These are phyloP conservation scores for Brachionus rotundiformis DNA, from an alignment of 1,140 invertebrate species.

Conservation along the genomic window DNA sequence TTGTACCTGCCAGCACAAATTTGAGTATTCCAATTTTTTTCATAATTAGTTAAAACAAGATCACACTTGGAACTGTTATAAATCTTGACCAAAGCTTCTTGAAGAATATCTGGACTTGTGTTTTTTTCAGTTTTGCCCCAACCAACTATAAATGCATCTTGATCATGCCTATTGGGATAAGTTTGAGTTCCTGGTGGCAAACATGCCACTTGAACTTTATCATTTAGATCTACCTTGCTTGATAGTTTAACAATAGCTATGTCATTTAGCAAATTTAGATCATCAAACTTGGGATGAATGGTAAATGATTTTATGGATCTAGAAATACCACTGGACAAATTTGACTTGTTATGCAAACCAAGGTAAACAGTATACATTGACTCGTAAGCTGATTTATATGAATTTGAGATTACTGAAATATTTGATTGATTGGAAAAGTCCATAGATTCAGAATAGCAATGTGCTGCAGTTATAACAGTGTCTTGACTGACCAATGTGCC, in stretches of 20 bases:
- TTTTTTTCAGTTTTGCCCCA: not conserved
- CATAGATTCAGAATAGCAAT: not conserved
- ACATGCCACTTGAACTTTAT: constrained; percentile 22
- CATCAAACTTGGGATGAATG: not conserved
- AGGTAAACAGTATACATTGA: constrained; percentile 38
- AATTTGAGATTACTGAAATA: not conserved
- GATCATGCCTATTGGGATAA: not conserved
- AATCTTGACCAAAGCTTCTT: not conserved
- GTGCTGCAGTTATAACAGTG: constrained; percentile 36
- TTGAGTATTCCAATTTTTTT: constrained; percentile 19
- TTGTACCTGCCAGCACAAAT: constrained; percentile 18
- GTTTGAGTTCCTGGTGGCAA: not conserved
- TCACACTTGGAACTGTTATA: not conserved
- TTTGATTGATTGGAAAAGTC: not conserved
- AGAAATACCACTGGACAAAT: not conserved
- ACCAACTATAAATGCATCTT: not conserved
- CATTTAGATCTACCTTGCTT: not conserved
- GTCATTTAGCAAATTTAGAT: not conserved
- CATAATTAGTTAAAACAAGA: not conserved
- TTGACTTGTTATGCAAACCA: constrained; percentile 1
- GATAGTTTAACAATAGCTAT: constrained; percentile 18
- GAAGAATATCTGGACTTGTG: not conserved
- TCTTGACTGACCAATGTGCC: constrained; percentile 2
- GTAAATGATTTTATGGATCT: not conserved
- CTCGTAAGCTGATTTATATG: not conserved